Conservation (phyloP, 2,888 invertebrate genomes). For the Atethmia centrago region DNA sequence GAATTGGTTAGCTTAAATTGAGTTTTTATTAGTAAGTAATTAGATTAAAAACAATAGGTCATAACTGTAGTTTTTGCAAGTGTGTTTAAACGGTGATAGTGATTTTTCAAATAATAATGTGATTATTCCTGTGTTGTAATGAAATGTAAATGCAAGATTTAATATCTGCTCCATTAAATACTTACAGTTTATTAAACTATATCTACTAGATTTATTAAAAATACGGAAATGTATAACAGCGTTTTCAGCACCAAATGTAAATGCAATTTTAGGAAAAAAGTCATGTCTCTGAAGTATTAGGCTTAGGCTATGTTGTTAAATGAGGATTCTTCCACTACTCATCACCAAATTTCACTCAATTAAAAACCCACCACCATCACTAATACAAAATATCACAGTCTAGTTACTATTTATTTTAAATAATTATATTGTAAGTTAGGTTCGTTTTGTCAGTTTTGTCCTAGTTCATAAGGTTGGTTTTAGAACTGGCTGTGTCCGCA, state of each 20-base stretch:
- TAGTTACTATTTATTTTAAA: neutral
- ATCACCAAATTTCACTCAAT: neutral
- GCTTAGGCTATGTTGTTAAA: neutral
- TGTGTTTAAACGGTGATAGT: neutral
- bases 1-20: neutral
- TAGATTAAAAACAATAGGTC: neutral
- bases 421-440: neutral
- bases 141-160: too few species aligned
- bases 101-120: neutral
- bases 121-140: neutral
- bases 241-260: neutral
- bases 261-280: neutral
- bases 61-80: neutral
- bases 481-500: constrained; percentile 55
- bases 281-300: neutral
- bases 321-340: neutral
- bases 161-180: neutral
- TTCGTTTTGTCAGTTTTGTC: neutral
- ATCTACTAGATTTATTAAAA: neutral
- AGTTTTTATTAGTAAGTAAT: neutral
- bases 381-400: constrained; percentile 7
- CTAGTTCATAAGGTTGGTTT: constrained; percentile 43
- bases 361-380: neutral
- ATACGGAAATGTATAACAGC: neutral
- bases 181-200: neutral